Percentiles rank a stretch among this genome's conserved stretches.
phyloP scores from a whole-genome alignment of 2,888 invertebrate genomes.

The Cybosia mesomella region DNA sequence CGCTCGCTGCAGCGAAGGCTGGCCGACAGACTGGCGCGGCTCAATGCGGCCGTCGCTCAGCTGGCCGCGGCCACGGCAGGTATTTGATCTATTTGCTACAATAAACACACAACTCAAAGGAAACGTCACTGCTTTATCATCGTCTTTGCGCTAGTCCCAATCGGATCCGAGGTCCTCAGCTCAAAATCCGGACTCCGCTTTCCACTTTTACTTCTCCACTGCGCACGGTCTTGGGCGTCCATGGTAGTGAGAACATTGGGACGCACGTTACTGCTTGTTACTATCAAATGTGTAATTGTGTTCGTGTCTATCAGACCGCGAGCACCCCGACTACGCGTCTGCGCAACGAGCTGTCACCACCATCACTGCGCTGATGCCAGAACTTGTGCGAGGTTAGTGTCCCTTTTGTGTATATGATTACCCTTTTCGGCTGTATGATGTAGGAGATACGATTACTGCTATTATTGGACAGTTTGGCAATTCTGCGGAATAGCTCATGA shows the following conservation, averaged over 20 bases:
- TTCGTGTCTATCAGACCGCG: conserved; percentile 27
- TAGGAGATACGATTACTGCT: neutral
- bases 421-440: neutral
- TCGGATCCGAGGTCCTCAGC: too few relatives aligned
- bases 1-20: conserved; percentile 25
- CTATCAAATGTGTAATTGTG: neutral
- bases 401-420: neutral
- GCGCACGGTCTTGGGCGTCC: too few relatives aligned
- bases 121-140: too few relatives aligned
- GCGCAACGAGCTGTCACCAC: conserved; percentile 37
- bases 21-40: conserved; percentile 26
- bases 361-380: conserved; percentile 37
- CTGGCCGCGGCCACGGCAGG: conserved; percentile 36
- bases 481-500: neutral
- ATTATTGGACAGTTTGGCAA: neutral
- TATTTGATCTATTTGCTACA: conserved; percentile 12
- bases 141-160: too few relatives aligned
- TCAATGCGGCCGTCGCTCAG: conserved; percentile 41
- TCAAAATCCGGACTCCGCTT: too few relatives aligned
- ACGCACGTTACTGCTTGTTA: neutral
- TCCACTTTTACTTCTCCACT: too few relatives aligned
- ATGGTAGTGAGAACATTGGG: too few relatives aligned
- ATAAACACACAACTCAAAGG: too few relatives aligned
- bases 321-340: conserved; percentile 40
- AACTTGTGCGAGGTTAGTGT: conserved; percentile 36